A percentile compares a stretch with the other conserved stretches of the same genome.
Conservation (phyloP, 2,113 vertebrate genomes). For the Cyphomyrus discorhynchus region DNA sequence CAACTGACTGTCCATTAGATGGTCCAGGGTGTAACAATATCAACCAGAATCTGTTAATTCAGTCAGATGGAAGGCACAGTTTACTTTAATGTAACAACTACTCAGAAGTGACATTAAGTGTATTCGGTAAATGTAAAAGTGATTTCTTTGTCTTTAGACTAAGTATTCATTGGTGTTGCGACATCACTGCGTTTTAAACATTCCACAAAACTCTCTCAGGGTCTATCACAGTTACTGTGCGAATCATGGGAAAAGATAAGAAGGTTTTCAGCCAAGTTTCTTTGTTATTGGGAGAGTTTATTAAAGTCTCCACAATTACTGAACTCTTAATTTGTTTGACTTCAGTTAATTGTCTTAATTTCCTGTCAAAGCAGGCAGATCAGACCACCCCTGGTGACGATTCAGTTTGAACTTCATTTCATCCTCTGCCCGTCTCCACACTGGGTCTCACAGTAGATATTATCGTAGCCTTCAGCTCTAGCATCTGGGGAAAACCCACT, state of each 20-base stretch:
- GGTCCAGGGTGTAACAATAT: background rate
- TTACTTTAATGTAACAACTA: background rate
- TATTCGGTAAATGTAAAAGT: background rate
- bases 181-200: background rate
- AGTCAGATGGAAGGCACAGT: background rate
- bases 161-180: background rate
- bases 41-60: background rate
- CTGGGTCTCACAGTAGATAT: slow-evolving; percentile 11
- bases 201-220: background rate
- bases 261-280: background rate
- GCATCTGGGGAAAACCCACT: background rate
- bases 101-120: background rate
- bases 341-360: slow-evolving; percentile 24
- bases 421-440: background rate
- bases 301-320: background rate
- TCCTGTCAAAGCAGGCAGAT: slow-evolving; percentile 16
- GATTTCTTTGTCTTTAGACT: background rate
- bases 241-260: slow-evolving; percentile 17
- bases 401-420: slow-evolving; percentile 17
- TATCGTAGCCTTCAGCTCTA: background rate
- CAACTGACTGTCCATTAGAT: background rate
- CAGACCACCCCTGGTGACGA: slow-evolving; percentile 9
- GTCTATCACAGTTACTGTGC: background rate
- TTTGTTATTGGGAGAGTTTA: slow-evolving; percentile 16
- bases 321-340: background rate